Evolutionary conservation across 2,888 invertebrate species (phyloP).

Genomic region (Hedychridium roseum): DNA sequence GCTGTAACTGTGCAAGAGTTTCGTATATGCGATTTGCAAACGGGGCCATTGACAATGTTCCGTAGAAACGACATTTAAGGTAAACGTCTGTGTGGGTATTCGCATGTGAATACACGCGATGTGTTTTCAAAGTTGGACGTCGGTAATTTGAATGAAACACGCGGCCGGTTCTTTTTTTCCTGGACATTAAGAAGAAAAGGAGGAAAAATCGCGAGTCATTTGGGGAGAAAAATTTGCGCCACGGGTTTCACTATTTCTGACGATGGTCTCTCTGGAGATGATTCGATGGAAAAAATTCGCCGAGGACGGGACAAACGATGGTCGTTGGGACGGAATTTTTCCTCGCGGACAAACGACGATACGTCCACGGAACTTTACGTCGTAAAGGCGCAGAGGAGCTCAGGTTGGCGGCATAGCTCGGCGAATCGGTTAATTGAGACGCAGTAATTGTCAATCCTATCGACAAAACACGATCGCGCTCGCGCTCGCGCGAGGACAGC

Average conservation of each 20-base stretch:
- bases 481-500: background rate
- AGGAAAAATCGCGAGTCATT: too few species aligned
- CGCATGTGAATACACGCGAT: constrained; percentile 35
- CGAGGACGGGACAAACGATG: background rate
- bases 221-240: too few species aligned
- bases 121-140: constrained; percentile 29
- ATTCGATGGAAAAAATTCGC: constrained; percentile 7
- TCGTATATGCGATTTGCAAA: constrained; percentile 31
- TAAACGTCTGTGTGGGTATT: constrained; percentile 31
- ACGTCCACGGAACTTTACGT: background rate
- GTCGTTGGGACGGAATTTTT: too few species aligned
- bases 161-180: too few species aligned
- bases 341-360: too few species aligned
- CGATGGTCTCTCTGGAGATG: too few species aligned
- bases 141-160: constrained; percentile 1
- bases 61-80: constrained; percentile 36
- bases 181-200: too few species aligned
- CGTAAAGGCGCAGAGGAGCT: too few species aligned
- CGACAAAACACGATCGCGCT: constrained; percentile 9
- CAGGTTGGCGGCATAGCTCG: background rate
- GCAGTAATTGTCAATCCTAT: constrained; percentile 4
- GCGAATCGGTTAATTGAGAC: constrained; percentile 5
- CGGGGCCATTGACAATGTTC: constrained; percentile 31
- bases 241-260: too few species aligned
- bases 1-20: too few species aligned